These are phyloP conservation scores for Lepidostoma basale DNA, from an alignment of 1,140 invertebrate genomes.

Conservation along the genomic window DNA sequence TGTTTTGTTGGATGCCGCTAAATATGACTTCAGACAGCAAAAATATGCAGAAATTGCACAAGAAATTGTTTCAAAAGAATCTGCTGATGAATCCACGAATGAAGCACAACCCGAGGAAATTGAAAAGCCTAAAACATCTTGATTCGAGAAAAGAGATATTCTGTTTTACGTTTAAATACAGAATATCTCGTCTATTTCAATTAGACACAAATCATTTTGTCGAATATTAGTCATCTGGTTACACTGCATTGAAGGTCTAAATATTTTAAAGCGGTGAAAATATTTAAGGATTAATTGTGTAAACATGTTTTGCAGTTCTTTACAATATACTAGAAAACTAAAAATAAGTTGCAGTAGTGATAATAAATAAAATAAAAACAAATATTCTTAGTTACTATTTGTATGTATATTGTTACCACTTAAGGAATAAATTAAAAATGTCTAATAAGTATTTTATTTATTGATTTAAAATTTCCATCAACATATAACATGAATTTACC, in stretches of 20 bases:
- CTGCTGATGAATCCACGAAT: too few relatives aligned
- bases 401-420: too few relatives aligned
- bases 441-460: conserved; percentile 23
- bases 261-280: too few relatives aligned
- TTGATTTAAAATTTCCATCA: conserved; percentile 25
- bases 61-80: conserved; percentile 47
- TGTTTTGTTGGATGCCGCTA: conserved; percentile 74
- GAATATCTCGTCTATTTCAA: too few relatives aligned
- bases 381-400: not conserved
- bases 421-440: conserved; percentile 6
- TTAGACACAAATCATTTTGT: too few relatives aligned
- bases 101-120: conserved; percentile 17
- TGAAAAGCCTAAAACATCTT: conserved; percentile 22
- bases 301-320: too few relatives aligned
- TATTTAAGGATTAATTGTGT: too few relatives aligned
- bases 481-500: conserved; percentile 28
- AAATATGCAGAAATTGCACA: conserved; percentile 58
- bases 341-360: too few relatives aligned
- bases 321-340: too few relatives aligned
- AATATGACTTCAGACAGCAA: conserved; percentile 66
- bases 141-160: conserved; percentile 41
- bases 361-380: not conserved
- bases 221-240: too few relatives aligned
- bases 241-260: too few relatives aligned
- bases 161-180: conserved; percentile 34